Evolutionary conservation across 2,113 vertebrate species (phyloP).

Genomic region (Trochalopteron elliotii): DNA sequence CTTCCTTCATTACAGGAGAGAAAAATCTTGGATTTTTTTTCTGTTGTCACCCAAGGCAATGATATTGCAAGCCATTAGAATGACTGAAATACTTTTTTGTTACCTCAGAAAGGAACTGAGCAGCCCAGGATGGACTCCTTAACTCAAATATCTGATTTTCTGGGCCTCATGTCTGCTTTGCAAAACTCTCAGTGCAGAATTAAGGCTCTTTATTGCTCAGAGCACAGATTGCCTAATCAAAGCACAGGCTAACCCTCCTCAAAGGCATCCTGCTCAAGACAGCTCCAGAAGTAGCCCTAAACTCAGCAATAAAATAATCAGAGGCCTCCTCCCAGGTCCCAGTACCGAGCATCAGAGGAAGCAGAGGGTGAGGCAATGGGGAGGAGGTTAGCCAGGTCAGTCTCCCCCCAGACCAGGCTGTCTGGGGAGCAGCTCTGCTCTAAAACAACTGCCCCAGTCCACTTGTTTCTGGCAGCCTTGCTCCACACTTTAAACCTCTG

Average conservation of each 20-base stretch:
- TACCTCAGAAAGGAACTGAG: not conserved
- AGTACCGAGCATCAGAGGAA: not conserved
- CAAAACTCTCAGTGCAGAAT: not conserved
- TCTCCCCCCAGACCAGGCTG: not conserved
- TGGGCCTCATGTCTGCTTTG: not conserved
- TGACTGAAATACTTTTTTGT: not conserved
- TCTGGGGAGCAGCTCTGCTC: not conserved
- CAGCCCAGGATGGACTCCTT: not conserved
- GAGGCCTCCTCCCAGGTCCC: not conserved
- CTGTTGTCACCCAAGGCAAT: not conserved
- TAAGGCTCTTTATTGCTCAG: conserved; percentile 8
- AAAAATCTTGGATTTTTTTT: not conserved
- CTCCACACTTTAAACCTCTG: not conserved
- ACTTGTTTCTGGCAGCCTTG: not conserved
- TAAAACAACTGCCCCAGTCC: not conserved
- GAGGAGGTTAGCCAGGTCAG: not conserved
- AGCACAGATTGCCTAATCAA: conserved; percentile 13
- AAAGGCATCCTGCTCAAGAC: not conserved
- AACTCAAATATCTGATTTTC: not conserved
- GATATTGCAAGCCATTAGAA: not conserved
- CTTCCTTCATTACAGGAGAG: not conserved
- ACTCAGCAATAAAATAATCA: conserved; percentile 38
- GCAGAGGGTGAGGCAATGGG: not conserved
- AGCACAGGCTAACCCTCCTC: not conserved
- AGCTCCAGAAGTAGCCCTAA: conserved; percentile 34